Percentiles rank a stretch among this genome's conserved stretches.
These are phyloP conservation scores for Setophaga coronata DNA, from an alignment of 2,113 vertebrate species.

Conservation along the genomic window DNA sequence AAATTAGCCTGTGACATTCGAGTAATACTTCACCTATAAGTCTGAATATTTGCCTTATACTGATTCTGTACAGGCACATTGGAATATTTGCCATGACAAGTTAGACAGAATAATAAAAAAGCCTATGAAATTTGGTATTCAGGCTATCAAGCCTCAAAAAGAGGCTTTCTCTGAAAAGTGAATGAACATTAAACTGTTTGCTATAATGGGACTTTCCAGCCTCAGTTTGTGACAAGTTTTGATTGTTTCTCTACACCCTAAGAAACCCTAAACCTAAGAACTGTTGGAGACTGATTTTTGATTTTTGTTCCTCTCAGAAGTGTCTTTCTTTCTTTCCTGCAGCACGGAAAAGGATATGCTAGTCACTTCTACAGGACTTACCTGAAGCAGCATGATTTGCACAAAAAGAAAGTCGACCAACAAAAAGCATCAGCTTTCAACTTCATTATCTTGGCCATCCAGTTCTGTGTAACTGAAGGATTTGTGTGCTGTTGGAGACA, in stretches of 20 bases:
- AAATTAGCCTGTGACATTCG: conserved; percentile 16
- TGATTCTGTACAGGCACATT: not conserved
- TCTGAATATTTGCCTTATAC: not conserved
- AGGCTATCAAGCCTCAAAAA: not conserved
- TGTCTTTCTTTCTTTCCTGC: conserved; percentile 79
- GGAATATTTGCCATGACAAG: not conserved
- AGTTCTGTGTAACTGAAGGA: conserved; percentile 82
- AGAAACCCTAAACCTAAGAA: conserved; percentile 33
- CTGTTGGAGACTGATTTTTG: not conserved
- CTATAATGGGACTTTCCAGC: not conserved
- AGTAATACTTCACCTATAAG: not conserved
- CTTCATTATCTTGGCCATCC: conserved; percentile 89
- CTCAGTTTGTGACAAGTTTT: not conserved
- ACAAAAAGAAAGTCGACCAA: conserved; percentile 91
- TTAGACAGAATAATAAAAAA: conserved; percentile 7
- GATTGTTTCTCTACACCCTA: conserved; percentile 1
- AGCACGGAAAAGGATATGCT: conserved; percentile 99
- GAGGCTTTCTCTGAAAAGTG: not conserved
- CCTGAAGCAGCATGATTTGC: conserved; percentile 98
- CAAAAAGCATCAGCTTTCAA: conserved; percentile 89
- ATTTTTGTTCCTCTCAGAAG: conserved; percentile 64
- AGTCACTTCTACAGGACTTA: conserved; percentile 94
- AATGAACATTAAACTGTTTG: not conserved
- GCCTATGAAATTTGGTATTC: not conserved
- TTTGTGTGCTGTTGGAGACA: conserved; percentile 79